These are phyloP conservation scores for Zaprionus ghesquierei DNA, from an alignment of 1,140 invertebrate genomes.

Conservation along the genomic window DNA sequence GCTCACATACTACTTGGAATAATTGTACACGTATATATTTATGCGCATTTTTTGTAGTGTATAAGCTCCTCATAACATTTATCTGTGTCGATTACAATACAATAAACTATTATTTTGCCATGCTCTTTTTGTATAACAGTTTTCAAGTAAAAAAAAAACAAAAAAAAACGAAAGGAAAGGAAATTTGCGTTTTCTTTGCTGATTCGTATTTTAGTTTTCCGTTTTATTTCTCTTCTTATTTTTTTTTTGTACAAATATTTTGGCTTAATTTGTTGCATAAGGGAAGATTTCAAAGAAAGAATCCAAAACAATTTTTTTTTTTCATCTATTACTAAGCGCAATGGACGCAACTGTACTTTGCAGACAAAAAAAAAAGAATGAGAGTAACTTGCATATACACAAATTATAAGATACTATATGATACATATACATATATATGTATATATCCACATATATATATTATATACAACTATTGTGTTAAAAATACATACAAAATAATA, in stretches of 20 bases:
- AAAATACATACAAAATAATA: constrained; percentile 42
- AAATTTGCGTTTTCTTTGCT: constrained; percentile 1
- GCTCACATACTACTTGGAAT: constrained; percentile 11
- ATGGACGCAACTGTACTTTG: constrained; percentile 26
- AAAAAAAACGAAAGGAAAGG: not conserved
- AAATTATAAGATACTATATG: constrained; percentile 37
- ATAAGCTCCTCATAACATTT: constrained; percentile 12
- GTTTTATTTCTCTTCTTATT: not conserved
- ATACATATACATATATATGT: constrained; percentile 26
- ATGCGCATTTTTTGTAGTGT: constrained; percentile 23
- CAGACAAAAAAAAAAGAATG: constrained; percentile 2
- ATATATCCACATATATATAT: constrained; percentile 33
- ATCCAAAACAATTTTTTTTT: constrained; percentile 25
- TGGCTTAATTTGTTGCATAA: constrained; percentile 5
- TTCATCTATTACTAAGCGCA: constrained; percentile 16
- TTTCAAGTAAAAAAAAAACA: not conserved
- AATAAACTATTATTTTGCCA: not conserved
- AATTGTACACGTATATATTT: constrained; percentile 20
- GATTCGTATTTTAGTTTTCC: not conserved
- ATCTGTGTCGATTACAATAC: not conserved
- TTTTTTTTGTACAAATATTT: constrained; percentile 36
- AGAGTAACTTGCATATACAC: constrained; percentile 23
- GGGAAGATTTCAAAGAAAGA: constrained; percentile 7
- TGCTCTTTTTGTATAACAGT: constrained; percentile 23
- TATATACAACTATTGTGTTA: constrained; percentile 49